Evolutionary conservation across 1,140 invertebrate species (phyloP).

Genomic region (Cataglyphis hispanica): DNA sequence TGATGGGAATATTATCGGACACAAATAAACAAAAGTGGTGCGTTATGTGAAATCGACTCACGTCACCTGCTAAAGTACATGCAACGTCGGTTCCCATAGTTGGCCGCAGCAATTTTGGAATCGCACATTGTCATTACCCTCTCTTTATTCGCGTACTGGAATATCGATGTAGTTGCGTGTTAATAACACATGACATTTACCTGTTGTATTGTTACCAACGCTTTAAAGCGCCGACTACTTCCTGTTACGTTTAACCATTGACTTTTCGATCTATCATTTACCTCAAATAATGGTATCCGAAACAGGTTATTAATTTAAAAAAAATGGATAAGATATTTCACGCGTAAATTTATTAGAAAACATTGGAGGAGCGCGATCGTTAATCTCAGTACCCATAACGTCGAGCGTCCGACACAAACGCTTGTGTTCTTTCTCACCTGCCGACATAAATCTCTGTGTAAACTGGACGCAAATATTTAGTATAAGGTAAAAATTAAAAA

Average conservation of each 20-base stretch:
- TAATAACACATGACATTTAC: slow-evolving; percentile 41
- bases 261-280: slow-evolving; percentile 30
- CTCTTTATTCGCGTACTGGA: slow-evolving; percentile 16
- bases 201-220: slow-evolving; percentile 6
- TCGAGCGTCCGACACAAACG: background rate
- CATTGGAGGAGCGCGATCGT: background rate
- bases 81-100: slow-evolving; percentile 73
- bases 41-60: slow-evolving; percentile 75
- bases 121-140: slow-evolving; percentile 39
- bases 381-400: background rate
- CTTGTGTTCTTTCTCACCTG: slow-evolving; percentile 41
- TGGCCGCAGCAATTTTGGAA: slow-evolving; percentile 32
- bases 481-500: no score
- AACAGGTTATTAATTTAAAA: background rate
- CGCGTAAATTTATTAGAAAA: slow-evolving; percentile 22
- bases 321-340: background rate
- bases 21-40: slow-evolving; percentile 63
- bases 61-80: slow-evolving; percentile 75
- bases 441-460: slow-evolving; percentile 41
- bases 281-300: background rate
- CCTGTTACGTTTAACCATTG: slow-evolving; percentile 52
- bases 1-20: slow-evolving; percentile 67
- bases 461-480: slow-evolving; percentile 36
- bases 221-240: slow-evolving; percentile 30
- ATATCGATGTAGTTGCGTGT: slow-evolving; percentile 65